phyloP scores from a whole-genome alignment of 2,888 invertebrate species.

The Ferdinandea cuprea region DNA sequence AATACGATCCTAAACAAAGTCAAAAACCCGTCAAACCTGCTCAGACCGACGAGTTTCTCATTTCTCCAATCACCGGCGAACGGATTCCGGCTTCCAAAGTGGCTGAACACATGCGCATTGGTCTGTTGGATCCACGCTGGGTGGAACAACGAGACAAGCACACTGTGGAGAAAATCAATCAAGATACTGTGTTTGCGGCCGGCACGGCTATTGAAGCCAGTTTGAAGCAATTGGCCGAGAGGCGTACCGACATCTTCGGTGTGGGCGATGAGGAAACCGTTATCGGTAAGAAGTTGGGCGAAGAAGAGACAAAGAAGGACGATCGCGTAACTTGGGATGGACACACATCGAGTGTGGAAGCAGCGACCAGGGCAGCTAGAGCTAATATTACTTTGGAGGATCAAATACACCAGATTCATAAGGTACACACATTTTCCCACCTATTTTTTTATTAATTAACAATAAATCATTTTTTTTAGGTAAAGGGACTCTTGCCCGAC shows the following conservation, averaged over 20 bases:
- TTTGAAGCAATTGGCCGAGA: slow-evolving; percentile 97
- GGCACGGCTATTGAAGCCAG: slow-evolving; percentile 97
- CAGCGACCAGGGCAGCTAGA: slow-evolving; percentile 95
- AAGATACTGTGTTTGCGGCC: slow-evolving; percentile 86
- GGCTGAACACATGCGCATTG: slow-evolving; percentile 98
- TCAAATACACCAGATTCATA: slow-evolving; percentile 98
- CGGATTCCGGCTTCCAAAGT: slow-evolving; percentile 98
- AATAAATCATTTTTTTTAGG: slow-evolving; percentile 76
- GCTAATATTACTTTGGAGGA: slow-evolving; percentile 98
- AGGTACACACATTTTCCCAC: slow-evolving; percentile 84
- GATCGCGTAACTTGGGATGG: slow-evolving; percentile 99
- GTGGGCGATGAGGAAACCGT: slow-evolving; percentile 99
- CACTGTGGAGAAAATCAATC: slow-evolving; percentile 95
- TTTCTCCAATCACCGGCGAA: slow-evolving; percentile 99
- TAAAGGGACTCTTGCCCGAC: slow-evolving; percentile 96
- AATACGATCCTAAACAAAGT: slow-evolving; percentile 97
- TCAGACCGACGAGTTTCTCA: slow-evolving; percentile 93
- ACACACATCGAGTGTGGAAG: slow-evolving; percentile 98
- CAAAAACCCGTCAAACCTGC: slow-evolving; percentile 86
- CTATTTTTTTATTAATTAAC: neutral
- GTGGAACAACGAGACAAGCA: slow-evolving; percentile 98
- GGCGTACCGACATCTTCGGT: slow-evolving; percentile 99
- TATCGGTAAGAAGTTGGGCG: slow-evolving; percentile 99
- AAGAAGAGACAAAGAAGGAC: slow-evolving; percentile 92
- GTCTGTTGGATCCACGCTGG: slow-evolving; percentile 98